Conservation (phyloP, 2,888 invertebrate genomes). For the Patella depressa region DNA sequence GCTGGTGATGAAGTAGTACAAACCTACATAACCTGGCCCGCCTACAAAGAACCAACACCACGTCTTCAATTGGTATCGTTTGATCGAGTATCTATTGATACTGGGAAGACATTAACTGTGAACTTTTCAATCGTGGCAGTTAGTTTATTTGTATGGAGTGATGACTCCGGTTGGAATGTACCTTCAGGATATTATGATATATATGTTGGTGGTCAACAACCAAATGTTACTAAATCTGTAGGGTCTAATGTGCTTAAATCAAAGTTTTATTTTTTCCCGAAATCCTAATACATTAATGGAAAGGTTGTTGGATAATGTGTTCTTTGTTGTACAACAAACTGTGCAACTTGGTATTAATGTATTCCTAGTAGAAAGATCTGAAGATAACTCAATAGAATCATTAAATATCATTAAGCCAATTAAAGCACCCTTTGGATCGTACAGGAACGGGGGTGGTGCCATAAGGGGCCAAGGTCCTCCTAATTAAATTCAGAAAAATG, state of each 20-base stretch:
- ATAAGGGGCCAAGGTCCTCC: too few relatives aligned
- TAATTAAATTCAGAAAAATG: too few relatives aligned
- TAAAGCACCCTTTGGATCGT: too few relatives aligned
- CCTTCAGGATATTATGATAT: conserved; percentile 44
- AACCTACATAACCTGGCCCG: conserved; percentile 60
- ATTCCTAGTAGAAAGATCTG: too few relatives aligned
- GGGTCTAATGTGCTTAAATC: background rate
- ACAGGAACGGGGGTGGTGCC: too few relatives aligned
- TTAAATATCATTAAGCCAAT: too few relatives aligned
- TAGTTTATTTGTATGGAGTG: conserved; percentile 56
- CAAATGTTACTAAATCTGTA: background rate
- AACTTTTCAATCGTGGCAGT: conserved; percentile 42
- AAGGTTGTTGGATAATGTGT: too few relatives aligned
- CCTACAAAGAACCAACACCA: conserved; percentile 47
- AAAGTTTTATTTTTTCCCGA: too few relatives aligned
- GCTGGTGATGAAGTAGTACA: conserved; percentile 60
- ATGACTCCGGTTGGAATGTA: conserved; percentile 45
- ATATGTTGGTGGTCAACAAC: conserved; percentile 3
- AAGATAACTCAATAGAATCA: too few relatives aligned
- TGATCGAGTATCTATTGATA: conserved; percentile 38
- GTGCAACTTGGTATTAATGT: too few relatives aligned
- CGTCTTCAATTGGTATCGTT: conserved; percentile 54
- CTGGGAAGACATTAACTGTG: conserved; percentile 29
- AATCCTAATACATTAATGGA: too few relatives aligned
- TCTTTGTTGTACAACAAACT: too few relatives aligned